Base-by-base conservation (phyloP, 2,113 vertebrate genomes). In the Zapornia atra region DNA sequence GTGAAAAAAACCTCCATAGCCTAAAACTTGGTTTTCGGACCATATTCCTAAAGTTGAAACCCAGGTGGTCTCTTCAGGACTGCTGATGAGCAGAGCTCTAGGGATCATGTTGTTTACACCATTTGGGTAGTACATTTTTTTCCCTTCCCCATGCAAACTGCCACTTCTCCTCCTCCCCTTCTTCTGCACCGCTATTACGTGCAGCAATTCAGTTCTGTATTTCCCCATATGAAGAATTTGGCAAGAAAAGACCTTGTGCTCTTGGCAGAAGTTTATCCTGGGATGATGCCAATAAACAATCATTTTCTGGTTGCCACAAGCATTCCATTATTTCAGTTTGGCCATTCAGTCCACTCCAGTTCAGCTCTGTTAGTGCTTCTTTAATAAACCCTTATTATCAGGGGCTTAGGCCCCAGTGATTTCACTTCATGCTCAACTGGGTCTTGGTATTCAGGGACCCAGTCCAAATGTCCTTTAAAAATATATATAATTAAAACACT, bases 301-400 rank as follows among this genome's bases (percentile, higher is more conserved):
- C 92, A 96, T 93, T 96, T 95, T 97, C 85, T 94, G 42, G 82
- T 94, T 96, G 95, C 95, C 95, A 97, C 89, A 96, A 95, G 89
- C 85, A 92, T 95, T 79, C 89, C 59, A 89, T 97, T 97, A 86
- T 96, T 97, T 92, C 11, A 4, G 31, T 75, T 81, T 63, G 70
- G 53, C 91, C 80, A 90, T 97, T 96, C 87, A 96, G 82, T 34
- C 63, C 85, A 80, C 79, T 94, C 79, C 70, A 82, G 64, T 90
- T 94, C 65, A 94, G 87, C 64, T 91, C 86, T 10, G 14, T 82
- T 69, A 91, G 53, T 53, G 82, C 51, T 90, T 95, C 59, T 54
- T 97, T 95, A 96, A 94, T 92, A 94, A 94, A 95, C 51, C 61
- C 51, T 87, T 95, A 95, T 97, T 96, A 94, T 96, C 38, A 93